These are phyloP conservation scores for Drosophila asahinai DNA, from an alignment of 1,140 invertebrate genomes.

Conservation along the genomic window DNA sequence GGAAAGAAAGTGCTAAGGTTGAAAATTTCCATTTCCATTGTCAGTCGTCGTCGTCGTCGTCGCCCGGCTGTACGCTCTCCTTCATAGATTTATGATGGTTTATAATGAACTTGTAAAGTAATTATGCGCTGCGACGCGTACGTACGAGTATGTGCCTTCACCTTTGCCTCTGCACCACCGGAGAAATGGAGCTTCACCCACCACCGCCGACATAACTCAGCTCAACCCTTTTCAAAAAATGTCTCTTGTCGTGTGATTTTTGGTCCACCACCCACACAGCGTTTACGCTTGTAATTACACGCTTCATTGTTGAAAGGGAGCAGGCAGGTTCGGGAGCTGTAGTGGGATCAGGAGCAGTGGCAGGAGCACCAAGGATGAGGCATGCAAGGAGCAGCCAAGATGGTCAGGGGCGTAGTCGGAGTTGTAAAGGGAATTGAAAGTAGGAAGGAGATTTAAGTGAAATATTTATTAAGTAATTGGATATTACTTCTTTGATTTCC, in stretches of 20 bases:
- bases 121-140: conserved; percentile 82
- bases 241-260: conserved; percentile 75
- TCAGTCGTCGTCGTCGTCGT: conserved; percentile 33
- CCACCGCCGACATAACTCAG: conserved; percentile 60
- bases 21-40: conserved; percentile 64
- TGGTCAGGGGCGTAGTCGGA: conserved; percentile 4
- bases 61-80: conserved; percentile 25
- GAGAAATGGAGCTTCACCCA: conserved; percentile 12
- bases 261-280: conserved; percentile 48
- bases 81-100: conserved; percentile 83
- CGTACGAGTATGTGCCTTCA: conserved; percentile 52
- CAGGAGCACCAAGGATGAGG: conserved; percentile 14
- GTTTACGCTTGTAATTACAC: conserved; percentile 85
- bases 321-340: conserved; percentile 18
- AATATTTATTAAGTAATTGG: neutral
- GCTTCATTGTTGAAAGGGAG: conserved; percentile 78
- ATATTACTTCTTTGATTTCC: neutral
- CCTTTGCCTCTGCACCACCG: conserved; percentile 34
- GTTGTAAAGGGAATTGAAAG: neutral
- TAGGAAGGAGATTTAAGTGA: neutral
- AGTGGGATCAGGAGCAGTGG: neutral
- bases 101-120: conserved; percentile 85
- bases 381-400: conserved; percentile 19
- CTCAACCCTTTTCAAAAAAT: conserved; percentile 81
- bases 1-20: conserved; percentile 69